phyloP scores from a whole-genome alignment of 1,140 invertebrate genomes.

The Sinonovacula constricta region DNA sequence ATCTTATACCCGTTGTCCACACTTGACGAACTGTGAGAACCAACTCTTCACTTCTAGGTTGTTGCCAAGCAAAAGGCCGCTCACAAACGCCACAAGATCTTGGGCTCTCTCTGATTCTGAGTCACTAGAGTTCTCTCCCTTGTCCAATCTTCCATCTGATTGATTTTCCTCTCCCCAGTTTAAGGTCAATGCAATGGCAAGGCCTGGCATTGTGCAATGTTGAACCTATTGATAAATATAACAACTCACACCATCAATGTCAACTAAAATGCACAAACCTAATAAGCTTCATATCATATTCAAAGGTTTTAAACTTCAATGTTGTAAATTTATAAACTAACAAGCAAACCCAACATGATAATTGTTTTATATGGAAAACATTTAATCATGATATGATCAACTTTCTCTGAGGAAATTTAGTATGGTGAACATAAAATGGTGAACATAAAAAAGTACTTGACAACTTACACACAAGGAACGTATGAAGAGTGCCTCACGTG shows the following conservation, averaged over 20 bases:
- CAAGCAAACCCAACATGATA: too few relatives aligned
- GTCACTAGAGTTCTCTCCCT: slow-evolving; percentile 43
- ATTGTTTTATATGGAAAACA: too few relatives aligned
- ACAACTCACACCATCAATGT: too few relatives aligned
- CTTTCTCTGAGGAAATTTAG: neutral
- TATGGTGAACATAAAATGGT: neutral
- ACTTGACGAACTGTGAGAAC: slow-evolving; percentile 94
- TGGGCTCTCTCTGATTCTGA: slow-evolving; percentile 68
- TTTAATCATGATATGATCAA: too few relatives aligned
- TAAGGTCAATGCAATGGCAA: slow-evolving; percentile 89
- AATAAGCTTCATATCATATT: too few relatives aligned
- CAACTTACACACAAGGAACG: slow-evolving; percentile 81
- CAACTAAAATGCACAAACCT: too few relatives aligned
- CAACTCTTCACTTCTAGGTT: slow-evolving; percentile 93
- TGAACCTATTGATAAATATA: too few relatives aligned
- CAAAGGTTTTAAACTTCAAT: too few relatives aligned
- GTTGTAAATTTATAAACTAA: too few relatives aligned
- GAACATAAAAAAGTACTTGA: neutral
- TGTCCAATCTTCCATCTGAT: slow-evolving; percentile 18
- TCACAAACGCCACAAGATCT: slow-evolving; percentile 90
- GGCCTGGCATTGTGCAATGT: slow-evolving; percentile 91
- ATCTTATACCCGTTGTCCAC: slow-evolving; percentile 89
- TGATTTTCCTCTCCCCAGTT: slow-evolving; percentile 69
- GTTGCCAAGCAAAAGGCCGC: slow-evolving; percentile 92
- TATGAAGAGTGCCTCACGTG: slow-evolving; percentile 89